A percentile compares a stretch with the other conserved stretches of the same genome.
phyloP scores from a whole-genome alignment of 2,113 vertebrate genomes.

The human (Homo sapiens) region GRCh38 chr14:28065001-28065500 shows the following conservation, averaged over 20 bases:
- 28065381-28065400: background rate
- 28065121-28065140: background rate
- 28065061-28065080: background rate
- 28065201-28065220: background rate
- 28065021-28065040: background rate
- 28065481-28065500: background rate
- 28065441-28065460: background rate
- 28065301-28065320: background rate
- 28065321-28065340: background rate
- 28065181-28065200: too few relatives aligned
- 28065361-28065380: background rate
- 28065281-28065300: background rate
- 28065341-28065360: background rate
- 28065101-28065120: background rate
- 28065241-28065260: background rate
- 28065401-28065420: background rate
- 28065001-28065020: background rate
- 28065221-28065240: background rate
- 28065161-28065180: background rate
- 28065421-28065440: background rate
- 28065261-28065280: background rate
- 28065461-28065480: background rate
- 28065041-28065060: too few relatives aligned
- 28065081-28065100: background rate
- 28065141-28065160: background rate